Base-by-base conservation (phyloP, 2,113 vertebrate genomes). In the Pteruthius melanotis region DNA sequence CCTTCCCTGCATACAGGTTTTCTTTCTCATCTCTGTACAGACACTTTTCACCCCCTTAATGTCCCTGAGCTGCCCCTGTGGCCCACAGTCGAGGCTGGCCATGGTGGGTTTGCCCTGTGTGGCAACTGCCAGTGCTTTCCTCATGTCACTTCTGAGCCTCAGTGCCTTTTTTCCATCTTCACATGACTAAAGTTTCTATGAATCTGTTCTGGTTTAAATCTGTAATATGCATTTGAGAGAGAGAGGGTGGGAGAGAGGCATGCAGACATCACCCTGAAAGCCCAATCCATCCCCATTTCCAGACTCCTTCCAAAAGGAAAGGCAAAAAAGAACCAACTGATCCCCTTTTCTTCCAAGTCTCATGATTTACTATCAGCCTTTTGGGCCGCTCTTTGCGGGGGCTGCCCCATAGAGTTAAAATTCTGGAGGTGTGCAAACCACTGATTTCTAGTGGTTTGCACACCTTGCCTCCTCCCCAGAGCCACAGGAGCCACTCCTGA, bases 171-270 rank as follows among this genome's bases (percentile, higher is more conserved):
- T 33, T 26, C 10, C 37, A 17, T 11, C 42, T 24, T 24, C 54
- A 50, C 3, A 1, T 89, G 72, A 66, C 35, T 66, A 7, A 95
- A 89, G 66, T 92, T 94, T 74, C 45, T 72, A 53, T 0, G 0
- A 89, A 93, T 66, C 86, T 94, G 79, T 86, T 94, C 93, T 90
- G 60, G 79, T 89, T 94, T 94, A 90, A 92, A 83, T 86, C 37
- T 70, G 4, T 80, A 93, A 61, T 86, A 59, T 23, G 79, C 53
- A 33, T 88, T 68, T 53, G 57, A 49, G 84, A 63, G 68, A 42
- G 69, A 31, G 70, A 33, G 30, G 7, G 19, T 60, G 44, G 33
- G 40, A 56, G 69, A 87, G 60, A 92, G 47, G 64, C 79, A 80
- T 31, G 71, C 75, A 91, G 95, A 88, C 71, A 63, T 93, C 84